Evolutionary conservation across 2,888 invertebrate genomes (phyloP).

Genomic region (Nycteola revayana): DNA sequence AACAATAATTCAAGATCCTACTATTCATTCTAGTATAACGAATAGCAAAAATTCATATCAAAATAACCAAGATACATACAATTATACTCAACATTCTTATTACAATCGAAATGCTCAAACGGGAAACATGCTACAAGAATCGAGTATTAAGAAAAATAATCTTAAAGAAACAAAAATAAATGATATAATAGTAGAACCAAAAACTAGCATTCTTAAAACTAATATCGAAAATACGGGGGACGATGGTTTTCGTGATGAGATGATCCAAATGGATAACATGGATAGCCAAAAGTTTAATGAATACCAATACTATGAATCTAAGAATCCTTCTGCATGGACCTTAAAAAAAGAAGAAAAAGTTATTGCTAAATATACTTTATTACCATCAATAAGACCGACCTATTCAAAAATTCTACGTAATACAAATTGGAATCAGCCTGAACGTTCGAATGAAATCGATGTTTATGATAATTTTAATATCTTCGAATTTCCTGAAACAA

Average conservation of each 20-base stretch:
- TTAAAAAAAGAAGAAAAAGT: slow-evolving; percentile 25
- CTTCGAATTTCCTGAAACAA: slow-evolving; percentile 31
- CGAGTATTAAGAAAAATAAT: no score
- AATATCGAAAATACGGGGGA: slow-evolving; percentile 12
- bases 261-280: slow-evolving; percentile 14
- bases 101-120: no score
- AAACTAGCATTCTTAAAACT: slow-evolving; percentile 1
- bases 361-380: slow-evolving; percentile 25
- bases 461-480: slow-evolving; percentile 39
- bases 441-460: slow-evolving; percentile 30
- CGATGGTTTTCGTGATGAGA: slow-evolving; percentile 36
- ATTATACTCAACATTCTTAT: no score
- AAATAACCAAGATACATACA: no score
- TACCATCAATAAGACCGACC: slow-evolving; percentile 43
- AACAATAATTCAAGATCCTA: no score
- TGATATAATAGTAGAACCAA: no score
- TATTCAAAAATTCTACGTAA: slow-evolving; percentile 52
- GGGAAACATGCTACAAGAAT: no score
- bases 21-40: no score
- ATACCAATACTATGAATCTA: no score
- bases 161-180: no score
- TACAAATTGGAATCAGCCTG: slow-evolving; percentile 47
- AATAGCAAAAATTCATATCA: no score
- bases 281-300: no score
- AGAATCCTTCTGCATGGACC: slow-evolving; percentile 9